Evolutionary conservation across 2,113 vertebrate species (phyloP).

Genomic region (Hypocryptadius cinnamomeus): DNA sequence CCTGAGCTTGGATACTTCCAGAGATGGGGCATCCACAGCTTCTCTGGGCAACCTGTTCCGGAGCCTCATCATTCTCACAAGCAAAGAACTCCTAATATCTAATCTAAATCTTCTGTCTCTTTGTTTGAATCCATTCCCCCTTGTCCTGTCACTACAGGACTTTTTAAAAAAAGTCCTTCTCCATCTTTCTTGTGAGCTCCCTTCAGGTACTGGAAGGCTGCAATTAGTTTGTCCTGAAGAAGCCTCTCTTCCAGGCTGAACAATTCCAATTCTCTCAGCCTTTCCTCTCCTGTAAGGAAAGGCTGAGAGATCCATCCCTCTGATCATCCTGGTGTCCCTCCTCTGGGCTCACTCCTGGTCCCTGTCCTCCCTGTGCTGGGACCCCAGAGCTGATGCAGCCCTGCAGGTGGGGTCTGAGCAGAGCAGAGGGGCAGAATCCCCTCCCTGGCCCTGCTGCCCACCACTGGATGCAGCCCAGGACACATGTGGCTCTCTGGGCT

Average conservation of each 20-base stretch:
- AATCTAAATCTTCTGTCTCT: neutral
- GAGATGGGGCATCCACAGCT: neutral
- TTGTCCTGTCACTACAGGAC: neutral
- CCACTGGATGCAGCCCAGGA: neutral
- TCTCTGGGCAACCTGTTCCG: neutral
- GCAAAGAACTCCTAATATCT: neutral
- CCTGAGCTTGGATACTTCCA: neutral
- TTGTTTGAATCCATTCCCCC: neutral
- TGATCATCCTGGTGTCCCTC: fast-evolving
- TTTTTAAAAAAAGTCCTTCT: neutral
- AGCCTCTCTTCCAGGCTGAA: neutral
- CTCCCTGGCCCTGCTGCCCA: neutral
- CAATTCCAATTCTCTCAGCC: neutral
- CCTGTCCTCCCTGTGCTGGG: neutral
- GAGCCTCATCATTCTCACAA: neutral
- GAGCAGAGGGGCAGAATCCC: neutral
- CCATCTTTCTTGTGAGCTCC: neutral
- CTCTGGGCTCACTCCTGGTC: fast-evolving
- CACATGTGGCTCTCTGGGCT: fast-evolving
- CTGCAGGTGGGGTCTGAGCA: neutral
- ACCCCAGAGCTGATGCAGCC: neutral
- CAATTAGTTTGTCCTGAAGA: neutral
- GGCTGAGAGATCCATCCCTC: neutral
- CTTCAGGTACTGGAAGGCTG: neutral
- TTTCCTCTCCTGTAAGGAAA: neutral